Evolutionary conservation across 1,140 invertebrate species (phyloP), one percentile per base, ranked within the genome.

Genomic region (Drosophila sproati): DNA sequence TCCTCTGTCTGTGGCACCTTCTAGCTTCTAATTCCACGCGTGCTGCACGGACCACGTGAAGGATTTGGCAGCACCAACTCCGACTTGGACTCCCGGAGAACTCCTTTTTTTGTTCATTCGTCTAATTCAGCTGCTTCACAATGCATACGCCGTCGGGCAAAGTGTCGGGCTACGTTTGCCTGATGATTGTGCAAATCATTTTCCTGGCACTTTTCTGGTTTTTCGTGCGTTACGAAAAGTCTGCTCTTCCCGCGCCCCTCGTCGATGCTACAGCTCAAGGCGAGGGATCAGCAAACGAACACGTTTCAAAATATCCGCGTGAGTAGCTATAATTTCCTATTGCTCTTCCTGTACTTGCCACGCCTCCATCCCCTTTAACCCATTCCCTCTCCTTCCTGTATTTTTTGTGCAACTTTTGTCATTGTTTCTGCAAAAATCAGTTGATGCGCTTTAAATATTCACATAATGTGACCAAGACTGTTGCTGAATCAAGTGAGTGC

Each of bases 281-380:
- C 80, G 59, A 51, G 73, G 82, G 79, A 88, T 85, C 88, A 88
- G 80, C 82, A 73, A 76, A 78, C 56, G 73, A 90, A 90, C 90
- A 92, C 80, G 89, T 91, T 81, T 91, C 88, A 31, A 92, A 86
- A 80, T 93, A 93, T 91, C 90, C 91, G 73, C 92, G 92, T 93
- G 76, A 93, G 92, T 92, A 73, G 74, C 78, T 62, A 72, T 74
- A 72, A 77, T 87, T 75, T n/a, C 48, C 34, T 20, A 29, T 43
- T 57, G 55, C 47, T 10, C 20, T 8, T 8, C 20, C 37, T 1
- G n/a, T 2, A 4, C 10, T 43, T n/a, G 10, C 28, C 7, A 2
- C 2, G 7, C 20, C 28, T 28, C 5, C 47, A 29, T 3, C 52
- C 3, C 54, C 28, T 55, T 41, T n/a, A 41, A 20, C 31, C 50